Evolutionary conservation across 2,113 vertebrate genomes (phyloP), one percentile per base, ranked within the genome.

Genomic region (Aspidoscelis tigris): DNA sequence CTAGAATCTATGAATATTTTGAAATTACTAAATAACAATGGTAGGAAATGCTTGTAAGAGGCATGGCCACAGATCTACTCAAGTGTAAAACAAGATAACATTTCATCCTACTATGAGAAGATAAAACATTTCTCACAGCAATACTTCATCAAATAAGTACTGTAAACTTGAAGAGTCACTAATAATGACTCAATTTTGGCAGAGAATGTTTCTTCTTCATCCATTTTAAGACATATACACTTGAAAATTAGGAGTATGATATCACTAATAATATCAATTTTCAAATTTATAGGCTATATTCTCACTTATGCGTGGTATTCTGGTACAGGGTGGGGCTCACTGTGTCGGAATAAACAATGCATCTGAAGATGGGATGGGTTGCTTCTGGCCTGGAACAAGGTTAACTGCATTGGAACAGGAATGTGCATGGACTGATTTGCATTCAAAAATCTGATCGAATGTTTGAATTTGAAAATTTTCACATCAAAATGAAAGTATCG

Each of bases 141-240:
- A 85, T 77, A 70, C 76, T 76, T 84, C 33, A 12, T 70, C 85
- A 82, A 78, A 47, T 16, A 21, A 55, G 81, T 87, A 84, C 33
- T 33, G 33, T 33, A 93, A 88, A 82, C 90, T 91, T 88, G 89
- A 85, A 86, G 73, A 79, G 76, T 90, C 50, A 80, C 73, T 89
- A 88, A 9, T 87, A 78, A 76, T 75, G 81, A 64, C 78, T 91
- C 88, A 76, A 85, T 90, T 90, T 93, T 90, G 14, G 8, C 7
- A 71, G n/a, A 80, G 16, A 20, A 58, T 22, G 5, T 1, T 11
- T 55, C n/a, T n/a, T 81, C 33, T n/a, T 53, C 53, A 81, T 55
- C 8, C 33, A 81, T 53, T 39, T 39, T 7, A 71, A 7, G 26
- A 47, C 71, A 55, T 18, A 33, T 55, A 70, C 26, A 70, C 7